Evolutionary conservation across 2,797 vertebrate species (phyloP), one percentile per base, ranked within the genome.

Genomic region (Clamator glandarius): DNA sequence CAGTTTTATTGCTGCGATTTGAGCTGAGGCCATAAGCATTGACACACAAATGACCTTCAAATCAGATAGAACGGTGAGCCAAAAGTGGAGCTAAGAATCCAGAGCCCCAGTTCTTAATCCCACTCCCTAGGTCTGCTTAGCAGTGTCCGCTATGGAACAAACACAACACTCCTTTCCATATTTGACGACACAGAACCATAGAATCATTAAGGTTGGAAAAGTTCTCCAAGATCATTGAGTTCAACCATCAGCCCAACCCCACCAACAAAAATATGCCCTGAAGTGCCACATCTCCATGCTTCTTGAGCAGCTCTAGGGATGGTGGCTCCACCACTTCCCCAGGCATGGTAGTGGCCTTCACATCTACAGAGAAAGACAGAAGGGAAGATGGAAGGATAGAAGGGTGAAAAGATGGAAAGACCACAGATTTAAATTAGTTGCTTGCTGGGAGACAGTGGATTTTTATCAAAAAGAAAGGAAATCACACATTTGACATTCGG

Each of bases 1-100:
- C 28, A 29, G 52, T 63, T 92, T 92, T 84, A 89, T 41, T 75
- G 77, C 77, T 81, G 69, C 84, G 80, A 91, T 76, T 59, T 59
- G 92, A 94, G 82, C 62, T n/a, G 62, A 91, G 74, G 77, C 76
- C 73, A 85, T 89, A 83, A 95, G 81, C 68, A 66, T 0, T 68
- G 87, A 86, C 91, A 90, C 79, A 90, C 51, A 79, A 84, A 76
- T 61, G 63, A 93, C 92, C 87, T 86, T 70, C 90, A 91, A 79
- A 86, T 76, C 82, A 61, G 87, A 64, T 51, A 57, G 28, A 66
- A 89, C 33, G 19, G 61, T 58, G 81, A 93, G 78, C n/a, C 78
- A 89, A 81, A 23, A 87, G 44, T 89, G 28, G 54, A 6, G 42
- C 18, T 44, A 44, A 88, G 89, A 74, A 87, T 4, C 12, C 58